Percentiles rank a stretch among this genome's conserved stretches.
These are phyloP conservation scores for Schrankia costaestrigalis DNA, from an alignment of 2,888 invertebrate genomes.

Conservation along the genomic window DNA sequence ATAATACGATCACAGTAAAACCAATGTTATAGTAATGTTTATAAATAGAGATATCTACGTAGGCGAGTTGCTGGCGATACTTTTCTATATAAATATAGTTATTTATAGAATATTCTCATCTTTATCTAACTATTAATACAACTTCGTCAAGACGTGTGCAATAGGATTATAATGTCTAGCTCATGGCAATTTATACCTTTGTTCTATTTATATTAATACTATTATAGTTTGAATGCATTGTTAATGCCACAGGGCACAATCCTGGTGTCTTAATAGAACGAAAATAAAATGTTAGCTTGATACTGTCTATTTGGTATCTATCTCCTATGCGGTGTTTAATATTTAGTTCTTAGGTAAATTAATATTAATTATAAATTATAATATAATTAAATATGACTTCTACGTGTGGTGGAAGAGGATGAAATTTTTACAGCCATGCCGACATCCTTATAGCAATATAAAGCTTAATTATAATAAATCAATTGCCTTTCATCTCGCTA, in stretches of 20 bases:
- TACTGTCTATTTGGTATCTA: no score
- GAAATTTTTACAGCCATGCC: no score
- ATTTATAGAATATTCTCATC: constrained; percentile 44
- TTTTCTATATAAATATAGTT: constrained; percentile 37
- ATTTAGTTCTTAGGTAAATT: no score
- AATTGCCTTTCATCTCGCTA: constrained; percentile 5
- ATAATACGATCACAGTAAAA: no score
- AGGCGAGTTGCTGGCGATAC: constrained; percentile 37
- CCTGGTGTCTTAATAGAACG: constrained; percentile 15
- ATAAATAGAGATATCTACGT: constrained; percentile 30
- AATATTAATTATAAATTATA: no score
- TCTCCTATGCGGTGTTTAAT: no score
- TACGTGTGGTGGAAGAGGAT: no score
- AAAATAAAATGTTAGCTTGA: no score
- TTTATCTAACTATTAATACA: constrained; percentile 32
- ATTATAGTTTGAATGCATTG: constrained; percentile 4
- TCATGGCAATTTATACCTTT: constrained; percentile 29
- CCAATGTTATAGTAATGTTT: constrained; percentile 34
- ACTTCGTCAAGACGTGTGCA: constrained; percentile 37
- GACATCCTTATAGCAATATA: neutral
- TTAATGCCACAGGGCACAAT: constrained; percentile 3
- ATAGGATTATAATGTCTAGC: constrained; percentile 32
- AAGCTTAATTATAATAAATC: constrained; percentile 9
- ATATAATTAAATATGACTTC: no score
- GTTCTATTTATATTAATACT: constrained; percentile 2